Evolutionary conservation across 2,797 vertebrate genomes (phyloP).

Genomic region (Lophotriccus pileatus): DNA sequence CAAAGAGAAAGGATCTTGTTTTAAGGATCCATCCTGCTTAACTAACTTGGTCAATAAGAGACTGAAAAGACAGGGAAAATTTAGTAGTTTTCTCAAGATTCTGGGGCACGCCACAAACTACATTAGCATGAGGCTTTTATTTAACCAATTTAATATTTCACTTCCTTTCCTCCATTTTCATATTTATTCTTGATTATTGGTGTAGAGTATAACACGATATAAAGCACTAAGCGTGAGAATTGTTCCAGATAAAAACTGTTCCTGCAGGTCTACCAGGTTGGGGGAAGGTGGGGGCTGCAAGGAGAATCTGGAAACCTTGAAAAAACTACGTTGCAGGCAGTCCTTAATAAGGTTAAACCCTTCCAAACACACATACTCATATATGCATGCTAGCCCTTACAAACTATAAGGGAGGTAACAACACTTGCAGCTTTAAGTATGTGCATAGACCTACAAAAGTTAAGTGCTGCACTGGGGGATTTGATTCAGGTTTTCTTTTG

Average conservation of each 20-base stretch:
- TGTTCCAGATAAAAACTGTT: neutral
- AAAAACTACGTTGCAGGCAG: neutral
- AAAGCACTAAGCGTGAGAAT: neutral
- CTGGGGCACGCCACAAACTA: neutral
- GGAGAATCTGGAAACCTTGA: neutral
- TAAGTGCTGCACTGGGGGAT: neutral
- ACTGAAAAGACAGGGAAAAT: neutral
- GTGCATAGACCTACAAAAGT: no score
- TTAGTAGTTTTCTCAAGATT: neutral
- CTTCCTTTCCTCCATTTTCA: neutral
- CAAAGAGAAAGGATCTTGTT: neutral
- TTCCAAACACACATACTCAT: neutral
- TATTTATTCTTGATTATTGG: neutral
- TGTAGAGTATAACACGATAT: no score
- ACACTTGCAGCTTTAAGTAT: neutral
- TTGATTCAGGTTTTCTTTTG: neutral
- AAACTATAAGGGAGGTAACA: neutral
- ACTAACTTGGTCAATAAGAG: neutral
- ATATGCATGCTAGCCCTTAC: rapidly evolving
- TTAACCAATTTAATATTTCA: neutral
- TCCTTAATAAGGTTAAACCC: neutral
- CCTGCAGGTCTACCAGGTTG: neutral
- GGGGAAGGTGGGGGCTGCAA: rapidly evolving
- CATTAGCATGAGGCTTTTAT: neutral
- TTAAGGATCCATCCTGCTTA: neutral